Percentiles rank a stretch among this genome's conserved stretches.
Conservation (phyloP, 2,797 vertebrate species). For the Gymnoscopelus microlampas region DNA sequence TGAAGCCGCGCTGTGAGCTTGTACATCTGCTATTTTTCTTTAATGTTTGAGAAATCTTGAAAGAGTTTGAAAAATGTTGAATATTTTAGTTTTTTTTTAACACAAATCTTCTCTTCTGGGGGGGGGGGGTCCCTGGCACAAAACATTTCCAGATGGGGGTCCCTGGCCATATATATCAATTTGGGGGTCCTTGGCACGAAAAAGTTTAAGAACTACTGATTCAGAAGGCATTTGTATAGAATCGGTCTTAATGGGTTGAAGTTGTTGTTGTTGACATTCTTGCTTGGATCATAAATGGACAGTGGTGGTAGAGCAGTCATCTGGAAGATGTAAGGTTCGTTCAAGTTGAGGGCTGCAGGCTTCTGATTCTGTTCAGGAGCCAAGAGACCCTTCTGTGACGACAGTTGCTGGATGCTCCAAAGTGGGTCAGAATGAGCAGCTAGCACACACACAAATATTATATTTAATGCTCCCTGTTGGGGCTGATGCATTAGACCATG, state of each 20-base stretch:
- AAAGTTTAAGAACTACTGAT: no score
- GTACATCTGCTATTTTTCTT: no score
- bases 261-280: slow-evolving; percentile 38
- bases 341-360: slow-evolving; percentile 46
- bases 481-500: slow-evolving; percentile 65
- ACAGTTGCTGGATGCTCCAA: slow-evolving; percentile 68
- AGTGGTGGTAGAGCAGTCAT: slow-evolving; percentile 38
- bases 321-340: slow-evolving; percentile 59
- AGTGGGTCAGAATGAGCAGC: slow-evolving; percentile 78
- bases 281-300: slow-evolving; percentile 30
- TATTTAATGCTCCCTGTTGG: slow-evolving; percentile 78
- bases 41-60: no score
- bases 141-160: no score
- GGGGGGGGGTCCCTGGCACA: no score
- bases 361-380: slow-evolving; percentile 62
- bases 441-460: slow-evolving; percentile 64
- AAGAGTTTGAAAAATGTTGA: no score
- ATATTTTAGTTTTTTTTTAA: no score
- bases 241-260: slow-evolving; percentile 13
- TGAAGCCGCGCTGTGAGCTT: no score
- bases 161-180: no score
- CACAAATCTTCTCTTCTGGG: no score
- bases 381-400: slow-evolving; percentile 68
- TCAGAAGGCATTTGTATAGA: no score
- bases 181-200: no score